phyloP scores from a whole-genome alignment of 1,140 invertebrate species.

The Aphelenchoides avenae region DNA sequence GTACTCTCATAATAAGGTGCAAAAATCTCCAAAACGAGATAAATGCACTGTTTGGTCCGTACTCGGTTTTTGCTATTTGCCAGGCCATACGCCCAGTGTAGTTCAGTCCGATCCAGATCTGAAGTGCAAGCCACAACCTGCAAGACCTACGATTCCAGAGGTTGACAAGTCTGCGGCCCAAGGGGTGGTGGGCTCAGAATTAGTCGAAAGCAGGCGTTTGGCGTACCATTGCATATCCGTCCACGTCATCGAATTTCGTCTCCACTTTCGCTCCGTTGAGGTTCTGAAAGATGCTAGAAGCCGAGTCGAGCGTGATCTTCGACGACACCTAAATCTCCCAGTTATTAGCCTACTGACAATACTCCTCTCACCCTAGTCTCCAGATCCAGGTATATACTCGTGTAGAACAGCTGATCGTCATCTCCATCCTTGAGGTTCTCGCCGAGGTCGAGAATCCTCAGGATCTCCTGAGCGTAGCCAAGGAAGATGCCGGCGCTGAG shows the following conservation, averaged over 20 bases:
- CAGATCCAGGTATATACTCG: conserved; percentile 76
- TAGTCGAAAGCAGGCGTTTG: too few relatives aligned
- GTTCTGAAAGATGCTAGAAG: conserved; percentile 87
- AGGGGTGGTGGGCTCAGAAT: too few relatives aligned
- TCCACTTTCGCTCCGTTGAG: conserved; percentile 72
- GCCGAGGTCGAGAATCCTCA: conserved; percentile 64
- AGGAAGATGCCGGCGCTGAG: conserved; percentile 79
- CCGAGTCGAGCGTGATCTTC: conserved; percentile 80
- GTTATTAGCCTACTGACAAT: conserved; percentile 47
- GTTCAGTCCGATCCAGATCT: too few relatives aligned
- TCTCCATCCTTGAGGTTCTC: conserved; percentile 69
- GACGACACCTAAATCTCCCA: conserved; percentile 63
- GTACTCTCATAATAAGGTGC: too few relatives aligned
- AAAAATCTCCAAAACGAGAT: too few relatives aligned
- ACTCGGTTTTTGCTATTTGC: too few relatives aligned
- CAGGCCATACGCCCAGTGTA: too few relatives aligned
- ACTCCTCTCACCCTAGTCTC: conserved; percentile 63
- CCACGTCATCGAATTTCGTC: conserved; percentile 41
- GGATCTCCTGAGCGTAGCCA: conserved; percentile 74
- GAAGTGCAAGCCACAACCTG: too few relatives aligned
- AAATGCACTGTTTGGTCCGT: too few relatives aligned
- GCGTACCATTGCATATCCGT: conserved; percentile 45
- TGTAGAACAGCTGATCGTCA: conserved; percentile 94
- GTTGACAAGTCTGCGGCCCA: too few relatives aligned
- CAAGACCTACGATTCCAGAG: too few relatives aligned